Evolutionary conservation across 1,140 invertebrate species (phyloP).

Genomic region (Babylonia areolata): DNA sequence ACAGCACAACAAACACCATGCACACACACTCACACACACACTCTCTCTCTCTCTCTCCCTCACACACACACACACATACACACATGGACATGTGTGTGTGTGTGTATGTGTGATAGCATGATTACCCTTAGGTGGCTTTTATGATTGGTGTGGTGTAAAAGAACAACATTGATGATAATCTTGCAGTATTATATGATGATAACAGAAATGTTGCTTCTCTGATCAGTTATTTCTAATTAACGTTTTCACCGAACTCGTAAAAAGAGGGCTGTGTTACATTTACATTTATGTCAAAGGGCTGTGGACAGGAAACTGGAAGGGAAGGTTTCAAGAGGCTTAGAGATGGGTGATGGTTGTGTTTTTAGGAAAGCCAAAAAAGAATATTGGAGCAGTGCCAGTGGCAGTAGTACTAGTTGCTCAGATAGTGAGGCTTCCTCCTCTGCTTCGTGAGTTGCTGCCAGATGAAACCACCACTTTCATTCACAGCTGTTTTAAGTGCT

Average conservation of each 20-base stretch:
- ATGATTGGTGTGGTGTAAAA: no score
- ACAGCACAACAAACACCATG: no score
- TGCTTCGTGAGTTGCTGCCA: conserved; percentile 25
- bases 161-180: no score
- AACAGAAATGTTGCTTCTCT: no score
- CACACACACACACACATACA: conserved; percentile 11
- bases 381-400: conserved; percentile 34
- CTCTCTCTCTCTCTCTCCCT: background rate
- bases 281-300: no score
- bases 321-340: background rate
- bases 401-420: conserved; percentile 12
- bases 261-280: no score
- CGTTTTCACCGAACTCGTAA: no score
- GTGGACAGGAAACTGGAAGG: background rate
- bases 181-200: no score
- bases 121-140: no score
- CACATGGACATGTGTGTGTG: no score
- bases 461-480: background rate
- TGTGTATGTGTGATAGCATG: no score
- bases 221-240: no score
- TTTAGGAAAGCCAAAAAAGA: conserved; percentile 31
- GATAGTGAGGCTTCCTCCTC: conserved; percentile 18
- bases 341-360: background rate
- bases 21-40: background rate
- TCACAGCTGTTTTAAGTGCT: background rate